Evolutionary conservation across 2,888 invertebrate genomes (phyloP), one percentile per base, ranked within the genome.

Genomic region (Hirtodrosophila cameraria): DNA sequence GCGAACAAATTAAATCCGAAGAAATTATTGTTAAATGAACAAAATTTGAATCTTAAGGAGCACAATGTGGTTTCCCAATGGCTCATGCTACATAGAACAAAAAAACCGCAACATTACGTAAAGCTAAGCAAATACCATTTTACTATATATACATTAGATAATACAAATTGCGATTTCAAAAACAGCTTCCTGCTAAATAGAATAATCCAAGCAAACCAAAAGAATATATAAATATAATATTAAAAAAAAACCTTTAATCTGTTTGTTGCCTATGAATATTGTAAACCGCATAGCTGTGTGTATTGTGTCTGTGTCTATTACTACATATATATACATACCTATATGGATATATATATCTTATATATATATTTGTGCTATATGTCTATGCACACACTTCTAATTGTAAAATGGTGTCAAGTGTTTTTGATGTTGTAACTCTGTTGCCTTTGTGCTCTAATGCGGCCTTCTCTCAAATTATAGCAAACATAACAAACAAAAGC

Each of bases 401-500:
- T 13, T 46, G 52, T 43, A 42, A 60, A 28, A 46, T 41, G 55
- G 46, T 75, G 64, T 70, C 55, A 66, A 70, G 54, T 61, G 57
- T 68, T 73, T 82, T 68, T 72, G 79, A 85, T 87, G 83, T 83
- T 87, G 83, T 83, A 83, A 85, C 82, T 83, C 87, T 83, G 83
- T 87, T 83, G 83, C 83, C 87, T 83, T 83, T 54, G 79, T 76
- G 82, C 85, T 83, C 85, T 86, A 79, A n/a, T 74, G 87, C 87
- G 82, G 83, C 87, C 82, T 82, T 86, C 66, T n/a, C 72, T 74
- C 81, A 65, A 76, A 78, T 46, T 59, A 62, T 81, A 83, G 63
- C 52, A 61, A 75, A 75, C 55, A 59, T 60, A 71, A 75, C 27
- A 52, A 55, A 64, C 52, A 81, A 76, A 65, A 59, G 35, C 31